These are phyloP conservation scores for Sebastes diploproa DNA, from an alignment of 2,797 vertebrate genomes.

Conservation along the genomic window DNA sequence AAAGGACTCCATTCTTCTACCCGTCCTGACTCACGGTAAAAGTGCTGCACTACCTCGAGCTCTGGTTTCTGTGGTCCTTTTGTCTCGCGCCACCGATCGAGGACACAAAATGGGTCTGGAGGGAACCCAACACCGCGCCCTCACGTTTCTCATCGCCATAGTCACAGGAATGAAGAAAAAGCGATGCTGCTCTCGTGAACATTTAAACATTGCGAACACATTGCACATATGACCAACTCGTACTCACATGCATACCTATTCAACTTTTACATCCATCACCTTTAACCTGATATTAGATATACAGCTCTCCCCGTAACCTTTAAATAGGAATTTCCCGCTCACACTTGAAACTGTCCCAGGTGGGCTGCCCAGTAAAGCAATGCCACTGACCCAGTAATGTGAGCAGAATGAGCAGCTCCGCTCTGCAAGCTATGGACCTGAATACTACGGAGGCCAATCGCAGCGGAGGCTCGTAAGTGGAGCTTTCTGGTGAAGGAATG, in stretches of 20 bases:
- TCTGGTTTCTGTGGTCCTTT: constrained; percentile 82
- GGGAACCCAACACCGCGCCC: constrained; percentile 78
- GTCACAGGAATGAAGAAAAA: constrained; percentile 39
- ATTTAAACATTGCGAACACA: neutral
- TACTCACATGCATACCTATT: neutral
- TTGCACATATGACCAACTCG: neutral
- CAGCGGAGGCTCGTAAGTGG: constrained; percentile 40
- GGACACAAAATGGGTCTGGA: constrained; percentile 80
- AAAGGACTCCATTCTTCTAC: constrained; percentile 79
- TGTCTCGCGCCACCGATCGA: constrained; percentile 75
- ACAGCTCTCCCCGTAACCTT: constrained; percentile 50
- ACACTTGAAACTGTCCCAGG: constrained; percentile 64
- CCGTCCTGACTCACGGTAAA: constrained; percentile 58
- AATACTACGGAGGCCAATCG: constrained; percentile 36
- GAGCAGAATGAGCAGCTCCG: constrained; percentile 58
- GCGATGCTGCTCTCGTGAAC: neutral
- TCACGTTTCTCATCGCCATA: constrained; percentile 67
- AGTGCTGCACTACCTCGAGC: constrained; percentile 68
- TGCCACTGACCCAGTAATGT: constrained; percentile 72
- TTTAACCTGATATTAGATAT: constrained; percentile 25
- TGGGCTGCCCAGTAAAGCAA: constrained; percentile 65
- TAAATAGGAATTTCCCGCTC: constrained; percentile 59
- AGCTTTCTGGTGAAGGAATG: constrained; percentile 63
- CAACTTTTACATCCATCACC: neutral
- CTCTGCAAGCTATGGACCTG: constrained; percentile 28